Evolutionary conservation across 2,888 invertebrate species (phyloP), one percentile per base, ranked within the genome.

Genomic region (Automeris io): DNA sequence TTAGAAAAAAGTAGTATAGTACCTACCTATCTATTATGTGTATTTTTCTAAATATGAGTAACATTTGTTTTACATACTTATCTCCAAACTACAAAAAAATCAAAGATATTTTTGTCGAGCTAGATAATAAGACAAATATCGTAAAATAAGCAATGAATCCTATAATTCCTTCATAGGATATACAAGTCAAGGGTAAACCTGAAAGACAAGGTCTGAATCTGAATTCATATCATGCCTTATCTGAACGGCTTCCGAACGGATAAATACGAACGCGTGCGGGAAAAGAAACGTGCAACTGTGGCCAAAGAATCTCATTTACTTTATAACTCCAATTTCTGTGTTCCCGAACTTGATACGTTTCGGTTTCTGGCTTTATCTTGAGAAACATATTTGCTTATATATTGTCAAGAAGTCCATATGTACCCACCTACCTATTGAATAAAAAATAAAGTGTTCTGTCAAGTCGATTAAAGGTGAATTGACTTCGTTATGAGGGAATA

Each of bases 141-240:
- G n/a, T 32, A 43, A 42, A 39, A 23, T 33, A 46, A 45, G 39
- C 26, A 39, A 45, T 37, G 34, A 32, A 39, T 42, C 39, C 43
- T 33, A 43, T 40, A 35, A 41, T 49, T 16, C 46, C 9, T 47
- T 39, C 46, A 46, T 51, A 50, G 57, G 59, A 49, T 32, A 40
- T 39, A 43, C 46, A 49, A 61, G 57, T 56, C 57, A 60, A 53
- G 50, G 55, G 58, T 61, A 57, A 61, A 45, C 60, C 61, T 60
- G 60, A 61, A 67, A 63, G 50, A 54, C 52, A 61, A 53, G 58
- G 58, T 55, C 56, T 52, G 60, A 65, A 65, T 67, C 67, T 64
- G 65, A 66, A 66, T 67, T 67, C 66, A 67, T 67, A 67, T 67
- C 66, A 65, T 66, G 67, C 56, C 66, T 67, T 67, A 67, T 67